These are phyloP conservation scores for Meloidogyne chitwoodi DNA, from an alignment of 1,140 invertebrate genomes.

Conservation along the genomic window DNA sequence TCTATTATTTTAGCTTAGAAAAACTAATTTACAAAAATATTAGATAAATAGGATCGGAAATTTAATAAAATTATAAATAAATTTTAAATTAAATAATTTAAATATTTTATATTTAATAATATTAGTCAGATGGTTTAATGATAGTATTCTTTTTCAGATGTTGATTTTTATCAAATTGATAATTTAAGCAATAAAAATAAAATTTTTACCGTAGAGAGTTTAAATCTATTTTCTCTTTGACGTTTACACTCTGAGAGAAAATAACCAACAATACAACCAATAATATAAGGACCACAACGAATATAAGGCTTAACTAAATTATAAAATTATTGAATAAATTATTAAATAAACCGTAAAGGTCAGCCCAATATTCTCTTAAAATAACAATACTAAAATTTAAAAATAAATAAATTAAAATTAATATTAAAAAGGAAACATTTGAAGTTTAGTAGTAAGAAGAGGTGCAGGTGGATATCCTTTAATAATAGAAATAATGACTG, in stretches of 20 bases:
- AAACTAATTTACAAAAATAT: too few species aligned
- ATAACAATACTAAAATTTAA: conserved; percentile 45
- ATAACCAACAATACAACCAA: conserved; percentile 64
- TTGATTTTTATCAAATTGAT: too few species aligned
- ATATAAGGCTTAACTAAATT: conserved; percentile 65
- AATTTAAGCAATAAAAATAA: too few species aligned
- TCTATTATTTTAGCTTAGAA: too few species aligned
- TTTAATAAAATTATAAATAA: too few species aligned
- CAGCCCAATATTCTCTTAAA: conserved; percentile 71
- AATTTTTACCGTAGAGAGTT: conserved; percentile 33
- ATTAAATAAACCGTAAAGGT: conserved; percentile 70
- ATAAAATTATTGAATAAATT: background rate
- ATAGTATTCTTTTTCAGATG: too few species aligned
- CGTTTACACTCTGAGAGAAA: conserved; percentile 26
- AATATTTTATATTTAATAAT: too few species aligned
- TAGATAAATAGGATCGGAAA: too few species aligned
- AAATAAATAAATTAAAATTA: background rate
- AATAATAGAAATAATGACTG: conserved; percentile 41
- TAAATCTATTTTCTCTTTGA: conserved; percentile 9
- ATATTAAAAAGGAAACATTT: conserved; percentile 40
- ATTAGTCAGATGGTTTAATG: too few species aligned
- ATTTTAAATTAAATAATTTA: too few species aligned
- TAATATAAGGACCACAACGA: conserved; percentile 64
- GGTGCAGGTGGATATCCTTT: conserved; percentile 58
- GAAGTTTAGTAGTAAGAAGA: conserved; percentile 50